A percentile compares a stretch with the other conserved stretches of the same genome.
Conservation (phyloP, 2,113 vertebrate species). For the rabbit (Oryctolagus cuniculus) region DNA sequence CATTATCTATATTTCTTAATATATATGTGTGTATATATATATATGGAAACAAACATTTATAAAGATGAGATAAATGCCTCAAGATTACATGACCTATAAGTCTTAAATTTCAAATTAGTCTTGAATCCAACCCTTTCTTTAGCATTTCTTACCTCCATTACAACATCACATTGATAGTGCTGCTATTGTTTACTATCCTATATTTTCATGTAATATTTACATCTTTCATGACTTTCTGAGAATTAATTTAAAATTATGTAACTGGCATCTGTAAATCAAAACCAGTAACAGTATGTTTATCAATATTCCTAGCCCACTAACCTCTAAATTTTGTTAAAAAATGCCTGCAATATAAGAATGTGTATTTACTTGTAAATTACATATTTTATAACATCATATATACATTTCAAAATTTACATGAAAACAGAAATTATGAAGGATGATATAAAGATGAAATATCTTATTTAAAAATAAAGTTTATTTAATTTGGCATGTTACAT, state of each 20-base stretch:
- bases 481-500: background rate
- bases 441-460: background rate
- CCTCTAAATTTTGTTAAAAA: background rate
- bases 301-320: background rate
- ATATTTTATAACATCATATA: background rate
- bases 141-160: background rate
- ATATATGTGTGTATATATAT: too few species aligned
- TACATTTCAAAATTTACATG: background rate
- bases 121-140: background rate
- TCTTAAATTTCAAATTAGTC: background rate
- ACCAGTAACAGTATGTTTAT: background rate
- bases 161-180: background rate
- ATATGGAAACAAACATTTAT: background rate
- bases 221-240: background rate
- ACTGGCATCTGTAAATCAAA: background rate
- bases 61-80: background rate
- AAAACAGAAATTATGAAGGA: background rate
- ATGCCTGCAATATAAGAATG: background rate
- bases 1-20: background rate
- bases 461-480: slow-evolving; percentile 12
- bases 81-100: background rate
- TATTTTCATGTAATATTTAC: background rate
- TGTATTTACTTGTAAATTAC: background rate
- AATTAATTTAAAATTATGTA: slow-evolving; percentile 20
- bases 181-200: background rate